Base-by-base conservation (phyloP, 2,888 invertebrate species). In the Laspeyria flexula region DNA sequence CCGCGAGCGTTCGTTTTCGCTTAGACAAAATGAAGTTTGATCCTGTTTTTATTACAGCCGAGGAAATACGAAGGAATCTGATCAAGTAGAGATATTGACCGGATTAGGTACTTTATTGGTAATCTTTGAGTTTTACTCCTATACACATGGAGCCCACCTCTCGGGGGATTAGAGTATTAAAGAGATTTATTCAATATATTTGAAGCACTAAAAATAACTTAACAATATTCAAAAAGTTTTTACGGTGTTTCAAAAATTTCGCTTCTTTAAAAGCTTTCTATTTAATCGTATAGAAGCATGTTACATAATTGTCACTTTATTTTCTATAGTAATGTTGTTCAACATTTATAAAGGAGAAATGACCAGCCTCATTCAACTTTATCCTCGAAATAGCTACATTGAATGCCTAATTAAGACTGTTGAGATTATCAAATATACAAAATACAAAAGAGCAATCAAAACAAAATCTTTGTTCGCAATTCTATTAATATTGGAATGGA, bases 1-100 rank as follows among this genome's bases (percentile, higher is more conserved):
- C 75, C 73, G 72, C 75, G 71, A 73, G 76, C 77, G 75, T 65
- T 75, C 69, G 61, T 65, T 64, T 70, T 65, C 77, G 75, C 73
- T 66, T 71, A 72, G 71, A 71, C 70, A 64, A 79, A 85, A 85
- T 75, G 77, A 81, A 81, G 79, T 85, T 81, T 80, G 79, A 77
- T 79, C 76, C 70, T 70, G 71, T 76, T 83, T 81, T 80, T 81
- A 78, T 75, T 75, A 72, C 53, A 56, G 47, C 54, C 55, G 63
- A 67, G 72, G n/a, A n/a, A n/a, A 71, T 55, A 65, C 56, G 53
- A 51, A 30, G 47, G 58, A 57, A 57, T 60, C 50, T 25, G 55
- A 61, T 61, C 51, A 58, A 50, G 39, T 40, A 23, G 25, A 52
- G 52, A 61, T 57, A 65, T 59, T 51, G 58, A 58, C 55, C 29